Conservation (phyloP, 2,113 vertebrate species). For the Rhynchomys soricoides region DNA sequence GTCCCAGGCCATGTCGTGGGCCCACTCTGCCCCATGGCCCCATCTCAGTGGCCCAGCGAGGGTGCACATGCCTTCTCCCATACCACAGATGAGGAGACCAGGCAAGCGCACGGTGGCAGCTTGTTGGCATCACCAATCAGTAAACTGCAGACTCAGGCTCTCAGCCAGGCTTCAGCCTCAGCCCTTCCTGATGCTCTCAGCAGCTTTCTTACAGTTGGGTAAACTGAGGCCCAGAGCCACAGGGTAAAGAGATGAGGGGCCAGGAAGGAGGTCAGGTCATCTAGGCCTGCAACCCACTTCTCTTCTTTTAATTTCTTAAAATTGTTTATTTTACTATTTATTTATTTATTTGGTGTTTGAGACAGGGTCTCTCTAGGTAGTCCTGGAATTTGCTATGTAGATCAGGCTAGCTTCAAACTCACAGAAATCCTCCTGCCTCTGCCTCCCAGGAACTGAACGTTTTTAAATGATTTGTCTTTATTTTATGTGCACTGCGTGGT, state of each 20-base stretch:
- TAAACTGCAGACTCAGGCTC: neutral
- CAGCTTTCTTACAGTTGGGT: neutral
- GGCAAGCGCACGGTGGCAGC: neutral
- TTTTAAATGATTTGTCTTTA: neutral
- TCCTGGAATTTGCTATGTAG: neutral
- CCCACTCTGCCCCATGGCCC: neutral
- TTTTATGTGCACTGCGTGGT: neutral
- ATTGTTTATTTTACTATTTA: neutral
- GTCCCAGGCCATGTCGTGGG: neutral
- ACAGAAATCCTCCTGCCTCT: neutral
- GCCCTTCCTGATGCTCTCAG: neutral
- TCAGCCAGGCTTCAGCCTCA: neutral
- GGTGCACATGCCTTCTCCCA: neutral
- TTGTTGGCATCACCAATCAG: neutral
- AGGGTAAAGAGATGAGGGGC: neutral
- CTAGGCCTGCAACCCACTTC: neutral
- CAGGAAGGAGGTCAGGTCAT: neutral
- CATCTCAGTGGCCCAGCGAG: neutral
- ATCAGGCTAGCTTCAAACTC: neutral
- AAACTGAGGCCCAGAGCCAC: neutral
- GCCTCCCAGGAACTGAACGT: neutral
- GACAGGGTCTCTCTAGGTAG: neutral
- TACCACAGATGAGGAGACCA: neutral
- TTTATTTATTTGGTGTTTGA: neutral
- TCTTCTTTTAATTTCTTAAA: neutral